phyloP scores from a whole-genome alignment of 2,113 vertebrate species.

The Odocoileus hemionus region DNA sequence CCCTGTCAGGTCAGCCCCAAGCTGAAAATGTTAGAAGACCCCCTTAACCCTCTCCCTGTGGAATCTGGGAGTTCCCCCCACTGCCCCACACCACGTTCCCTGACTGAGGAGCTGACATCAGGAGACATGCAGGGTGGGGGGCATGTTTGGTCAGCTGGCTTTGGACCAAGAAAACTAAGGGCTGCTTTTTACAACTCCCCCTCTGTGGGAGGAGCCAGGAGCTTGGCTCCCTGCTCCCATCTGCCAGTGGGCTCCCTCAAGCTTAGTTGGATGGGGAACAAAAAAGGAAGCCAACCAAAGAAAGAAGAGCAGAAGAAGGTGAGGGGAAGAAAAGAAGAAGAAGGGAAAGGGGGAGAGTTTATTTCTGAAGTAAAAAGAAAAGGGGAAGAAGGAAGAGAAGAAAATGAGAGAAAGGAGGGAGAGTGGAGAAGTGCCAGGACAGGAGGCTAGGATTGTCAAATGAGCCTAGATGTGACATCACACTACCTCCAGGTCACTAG shows the following conservation, averaged over 20 bases:
- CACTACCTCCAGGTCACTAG: not conserved
- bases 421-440: not conserved
- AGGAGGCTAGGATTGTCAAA: not conserved
- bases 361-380: too few species aligned
- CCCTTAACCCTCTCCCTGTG: not conserved
- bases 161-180: not conserved
- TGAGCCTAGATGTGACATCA: not conserved
- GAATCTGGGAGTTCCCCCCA: not conserved
- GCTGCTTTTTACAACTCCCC: not conserved
- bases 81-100: rapidly evolving
- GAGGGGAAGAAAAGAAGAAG: not conserved
- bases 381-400: not conserved
- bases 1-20: not conserved
- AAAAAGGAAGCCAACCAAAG: not conserved
- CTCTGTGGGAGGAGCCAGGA: not conserved
- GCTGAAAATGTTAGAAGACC: not conserved
- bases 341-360: too few species aligned
- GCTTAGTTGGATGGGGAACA: not conserved
- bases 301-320: not conserved
- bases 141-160: not conserved
- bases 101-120: not conserved
- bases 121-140: not conserved
- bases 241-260: not conserved
- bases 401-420: not conserved
- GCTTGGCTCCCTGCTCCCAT: not conserved